Evolutionary conservation across 2,113 vertebrate species (phyloP).

Genomic region (Dolichallabes microphthalmus): DNA sequence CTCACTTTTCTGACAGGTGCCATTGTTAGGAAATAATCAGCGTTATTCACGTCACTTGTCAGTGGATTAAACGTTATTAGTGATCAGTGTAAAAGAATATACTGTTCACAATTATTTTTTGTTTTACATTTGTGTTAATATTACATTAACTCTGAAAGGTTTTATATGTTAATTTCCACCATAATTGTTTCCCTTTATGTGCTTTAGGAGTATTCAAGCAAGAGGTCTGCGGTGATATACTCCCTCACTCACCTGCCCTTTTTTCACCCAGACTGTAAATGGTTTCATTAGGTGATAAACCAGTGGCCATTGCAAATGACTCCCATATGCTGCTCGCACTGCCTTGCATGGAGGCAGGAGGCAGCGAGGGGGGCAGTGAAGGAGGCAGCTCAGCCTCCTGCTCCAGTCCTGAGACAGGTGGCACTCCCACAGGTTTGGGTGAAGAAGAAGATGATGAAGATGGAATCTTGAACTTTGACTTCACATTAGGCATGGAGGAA

Average conservation of each 20-base stretch:
- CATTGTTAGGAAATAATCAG: too few relatives aligned
- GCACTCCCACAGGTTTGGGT: constrained; percentile 52
- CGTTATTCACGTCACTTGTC: too few relatives aligned
- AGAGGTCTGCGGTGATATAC: constrained; percentile 22
- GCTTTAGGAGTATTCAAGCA: constrained; percentile 32
- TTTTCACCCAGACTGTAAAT: constrained; percentile 65
- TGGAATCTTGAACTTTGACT: constrained; percentile 54
- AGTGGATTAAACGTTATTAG: too few relatives aligned
- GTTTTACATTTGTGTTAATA: background rate
- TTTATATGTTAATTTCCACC: background rate
- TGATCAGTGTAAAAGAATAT: too few relatives aligned
- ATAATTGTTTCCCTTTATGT: constrained; percentile 14
- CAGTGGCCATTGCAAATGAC: constrained; percentile 68
- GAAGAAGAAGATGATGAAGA: constrained; percentile 65
- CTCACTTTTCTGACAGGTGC: too few relatives aligned
- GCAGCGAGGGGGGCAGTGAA: constrained; percentile 63
- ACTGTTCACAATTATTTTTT: background rate
- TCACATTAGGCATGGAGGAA: constrained; percentile 24
- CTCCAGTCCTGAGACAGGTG: constrained; percentile 61
- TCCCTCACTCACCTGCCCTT: constrained; percentile 16
- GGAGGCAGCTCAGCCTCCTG: constrained; percentile 64
- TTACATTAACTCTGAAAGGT: background rate
- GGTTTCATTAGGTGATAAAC: constrained; percentile 82
- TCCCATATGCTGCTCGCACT: constrained; percentile 64
- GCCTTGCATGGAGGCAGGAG: constrained; percentile 57